phyloP scores from a whole-genome alignment of 2,797 vertebrate species.

The Scolopax bukidnonensis region DNA sequence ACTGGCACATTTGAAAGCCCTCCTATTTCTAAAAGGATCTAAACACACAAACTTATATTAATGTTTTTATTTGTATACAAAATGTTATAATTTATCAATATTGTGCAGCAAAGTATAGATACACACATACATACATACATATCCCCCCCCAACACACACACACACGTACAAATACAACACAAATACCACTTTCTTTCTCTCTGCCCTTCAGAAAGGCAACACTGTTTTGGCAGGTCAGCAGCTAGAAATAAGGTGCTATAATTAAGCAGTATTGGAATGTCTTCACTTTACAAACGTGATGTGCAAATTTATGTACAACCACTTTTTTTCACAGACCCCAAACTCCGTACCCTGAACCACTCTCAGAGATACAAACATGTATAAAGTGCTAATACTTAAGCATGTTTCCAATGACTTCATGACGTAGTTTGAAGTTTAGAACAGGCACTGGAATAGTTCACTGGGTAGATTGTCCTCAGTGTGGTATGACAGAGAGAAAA shows the following conservation, averaged over 20 bases:
- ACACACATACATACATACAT: conserved; percentile 17
- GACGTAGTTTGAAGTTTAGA: conserved; percentile 66
- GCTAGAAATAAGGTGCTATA: conserved; percentile 92
- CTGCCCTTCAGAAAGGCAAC: conserved; percentile 83
- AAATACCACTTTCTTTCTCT: conserved; percentile 61
- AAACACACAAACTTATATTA: conserved; percentile 1
- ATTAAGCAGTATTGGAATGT: conserved; percentile 81
- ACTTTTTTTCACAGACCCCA: conserved; percentile 76
- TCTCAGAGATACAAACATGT: conserved; percentile 78
- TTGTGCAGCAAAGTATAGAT: conserved; percentile 85
- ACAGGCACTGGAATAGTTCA: conserved; percentile 78
- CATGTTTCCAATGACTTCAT: conserved; percentile 66
- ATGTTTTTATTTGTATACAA: conserved; percentile 80
- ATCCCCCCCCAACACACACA: neutral
- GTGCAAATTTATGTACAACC: conserved; percentile 75
- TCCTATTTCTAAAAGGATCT: conserved; percentile 9
- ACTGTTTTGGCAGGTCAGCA: conserved; percentile 94
- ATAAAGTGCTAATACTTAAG: conserved; percentile 91
- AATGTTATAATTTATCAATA: conserved; percentile 84
- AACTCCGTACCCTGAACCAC: conserved; percentile 65
- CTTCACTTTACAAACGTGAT: conserved; percentile 84
- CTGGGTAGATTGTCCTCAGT: conserved; percentile 76
- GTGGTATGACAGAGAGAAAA: conserved; percentile 41
- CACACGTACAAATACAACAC: conserved; percentile 71
- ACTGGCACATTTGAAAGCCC: neutral